These are phyloP conservation scores for Plagodis dolabraria DNA, from an alignment of 2,888 invertebrate genomes.

Conservation along the genomic window DNA sequence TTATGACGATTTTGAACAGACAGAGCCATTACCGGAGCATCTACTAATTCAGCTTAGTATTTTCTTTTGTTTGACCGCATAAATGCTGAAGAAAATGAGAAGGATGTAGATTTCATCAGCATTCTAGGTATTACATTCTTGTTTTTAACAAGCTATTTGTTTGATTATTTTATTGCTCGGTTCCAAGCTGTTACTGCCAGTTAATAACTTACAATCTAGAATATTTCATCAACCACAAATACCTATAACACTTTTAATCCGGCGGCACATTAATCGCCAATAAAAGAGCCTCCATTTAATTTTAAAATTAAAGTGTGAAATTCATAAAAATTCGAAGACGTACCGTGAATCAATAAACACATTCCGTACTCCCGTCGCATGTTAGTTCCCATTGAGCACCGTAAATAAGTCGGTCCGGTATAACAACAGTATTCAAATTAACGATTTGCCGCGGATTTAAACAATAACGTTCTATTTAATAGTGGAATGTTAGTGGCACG, in stretches of 20 bases:
- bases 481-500: constrained; percentile 72
- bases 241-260: constrained; percentile 19
- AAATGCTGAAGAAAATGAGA: too few relatives aligned
- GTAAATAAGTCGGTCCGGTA: constrained; percentile 72
- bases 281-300: constrained; percentile 40
- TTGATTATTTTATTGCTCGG: too few relatives aligned
- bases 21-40: too few relatives aligned
- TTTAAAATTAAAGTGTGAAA: constrained; percentile 65
- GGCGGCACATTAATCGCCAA: constrained; percentile 31
- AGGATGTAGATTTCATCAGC: too few relatives aligned
- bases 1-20: too few relatives aligned
- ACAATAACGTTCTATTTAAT: constrained; percentile 83
- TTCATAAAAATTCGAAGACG: constrained; percentile 56
- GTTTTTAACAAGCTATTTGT: too few relatives aligned
- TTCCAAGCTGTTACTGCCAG: too few relatives aligned
- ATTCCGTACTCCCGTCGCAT: constrained; percentile 77
- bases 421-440: constrained; percentile 82
- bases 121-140: too few relatives aligned
- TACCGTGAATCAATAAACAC: constrained; percentile 77
- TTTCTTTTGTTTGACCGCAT: too few relatives aligned
- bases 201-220: too few relatives aligned
- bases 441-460: constrained; percentile 80
- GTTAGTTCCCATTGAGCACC: constrained; percentile 70
- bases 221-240: too few relatives aligned
- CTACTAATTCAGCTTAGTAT: too few relatives aligned